phyloP scores from a whole-genome alignment of 2,888 invertebrate species.

The Anthophora plumipes region DNA sequence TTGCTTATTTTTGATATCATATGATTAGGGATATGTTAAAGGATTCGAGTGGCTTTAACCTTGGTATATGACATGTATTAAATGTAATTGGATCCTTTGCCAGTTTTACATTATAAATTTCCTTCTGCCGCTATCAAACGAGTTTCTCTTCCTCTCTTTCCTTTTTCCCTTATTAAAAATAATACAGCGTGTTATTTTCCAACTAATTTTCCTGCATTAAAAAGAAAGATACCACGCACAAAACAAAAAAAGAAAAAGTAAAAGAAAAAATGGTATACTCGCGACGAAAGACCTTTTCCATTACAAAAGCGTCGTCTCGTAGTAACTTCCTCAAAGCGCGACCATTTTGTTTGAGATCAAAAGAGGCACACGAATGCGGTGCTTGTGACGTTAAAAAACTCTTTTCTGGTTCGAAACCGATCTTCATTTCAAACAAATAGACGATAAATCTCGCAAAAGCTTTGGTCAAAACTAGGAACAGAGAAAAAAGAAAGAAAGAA shows the following conservation, averaged over 20 bases:
- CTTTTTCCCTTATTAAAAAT: neutral
- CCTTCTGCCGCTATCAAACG: too few relatives aligned
- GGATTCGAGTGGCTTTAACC: neutral
- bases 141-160: too few relatives aligned
- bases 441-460: slow-evolving; percentile 33
- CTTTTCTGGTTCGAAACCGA: slow-evolving; percentile 5
- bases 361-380: neutral
- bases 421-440: slow-evolving; percentile 13
- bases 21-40: neutral
- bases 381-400: slow-evolving; percentile 2
- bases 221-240: too few relatives aligned
- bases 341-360: slow-evolving; percentile 16
- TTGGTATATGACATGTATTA: neutral
- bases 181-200: neutral
- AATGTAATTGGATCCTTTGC: neutral
- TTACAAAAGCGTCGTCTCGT: neutral
- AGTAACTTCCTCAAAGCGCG: slow-evolving; percentile 6
- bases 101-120: too few relatives aligned
- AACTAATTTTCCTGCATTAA: neutral
- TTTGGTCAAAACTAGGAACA: neutral
- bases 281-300: neutral
- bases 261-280: neutral
- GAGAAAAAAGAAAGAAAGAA: neutral
- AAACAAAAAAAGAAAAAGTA: neutral
- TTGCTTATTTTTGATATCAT: neutral